These are phyloP conservation scores for Pomacea canaliculata DNA, from an alignment of 2,888 invertebrate species.

Conservation along the genomic window DNA sequence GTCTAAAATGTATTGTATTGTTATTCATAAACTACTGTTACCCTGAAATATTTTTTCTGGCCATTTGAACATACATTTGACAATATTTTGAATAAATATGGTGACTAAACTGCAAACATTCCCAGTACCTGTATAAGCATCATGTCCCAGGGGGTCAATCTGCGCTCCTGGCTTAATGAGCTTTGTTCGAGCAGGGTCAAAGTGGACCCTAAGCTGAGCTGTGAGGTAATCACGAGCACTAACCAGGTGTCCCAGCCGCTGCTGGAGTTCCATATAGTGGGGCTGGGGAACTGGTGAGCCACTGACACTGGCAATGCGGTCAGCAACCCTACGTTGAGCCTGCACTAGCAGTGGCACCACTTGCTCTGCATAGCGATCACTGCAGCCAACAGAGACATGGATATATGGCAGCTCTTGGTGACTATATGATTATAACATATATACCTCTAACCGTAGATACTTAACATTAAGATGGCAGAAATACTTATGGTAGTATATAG, in stretches of 20 bases:
- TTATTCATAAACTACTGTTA: too few species aligned
- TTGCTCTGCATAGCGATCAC: slow-evolving; percentile 67
- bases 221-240: slow-evolving; percentile 59
- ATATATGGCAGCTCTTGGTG: too few species aligned
- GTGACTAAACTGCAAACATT: too few species aligned
- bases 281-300: slow-evolving; percentile 61
- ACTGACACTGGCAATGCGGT: slow-evolving; percentile 48
- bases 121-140: slow-evolving; percentile 56
- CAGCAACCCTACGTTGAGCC: slow-evolving; percentile 61
- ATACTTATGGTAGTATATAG: too few species aligned
- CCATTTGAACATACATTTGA: too few species aligned
- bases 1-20: too few species aligned
- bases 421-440: too few species aligned
- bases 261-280: slow-evolving; percentile 53
- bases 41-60: too few species aligned
- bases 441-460: too few species aligned
- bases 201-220: slow-evolving; percentile 56
- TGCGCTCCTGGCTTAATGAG: slow-evolving; percentile 56
- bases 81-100: too few species aligned
- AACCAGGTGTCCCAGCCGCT: slow-evolving; percentile 51
- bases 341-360: slow-evolving; percentile 65
- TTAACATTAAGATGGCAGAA: too few species aligned
- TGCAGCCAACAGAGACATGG: slow-evolving; percentile 34
- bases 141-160: slow-evolving; percentile 63
- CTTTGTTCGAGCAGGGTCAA: slow-evolving; percentile 40